Conservation (phyloP, 2,888 invertebrate species). For the Leptopilina drosophilae region DNA sequence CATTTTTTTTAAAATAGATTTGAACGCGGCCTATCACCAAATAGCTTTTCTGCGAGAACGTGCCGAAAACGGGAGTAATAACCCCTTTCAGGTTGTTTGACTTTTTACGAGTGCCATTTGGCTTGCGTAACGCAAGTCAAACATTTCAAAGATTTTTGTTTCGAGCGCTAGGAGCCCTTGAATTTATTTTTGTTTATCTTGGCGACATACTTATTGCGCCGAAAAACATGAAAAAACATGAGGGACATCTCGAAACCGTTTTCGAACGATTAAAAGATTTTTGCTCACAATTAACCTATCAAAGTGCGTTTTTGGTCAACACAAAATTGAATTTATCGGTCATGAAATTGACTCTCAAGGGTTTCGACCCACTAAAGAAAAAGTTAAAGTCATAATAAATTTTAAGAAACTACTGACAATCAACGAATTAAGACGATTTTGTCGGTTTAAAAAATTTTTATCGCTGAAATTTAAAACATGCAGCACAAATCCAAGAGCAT, state of each 20-base stretch:
- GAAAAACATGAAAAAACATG: slow-evolving; percentile 45
- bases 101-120: slow-evolving; percentile 44
- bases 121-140: slow-evolving; percentile 62
- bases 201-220: slow-evolving; percentile 56
- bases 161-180: slow-evolving; percentile 53
- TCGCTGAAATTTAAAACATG: slow-evolving; percentile 67
- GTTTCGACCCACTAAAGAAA: slow-evolving; percentile 65
- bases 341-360: slow-evolving; percentile 61
- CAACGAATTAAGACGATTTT: slow-evolving; percentile 65
- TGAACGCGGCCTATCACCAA: not conserved
- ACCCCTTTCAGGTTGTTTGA: slow-evolving; percentile 59
- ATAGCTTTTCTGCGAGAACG: not conserved
- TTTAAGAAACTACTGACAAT: slow-evolving; percentile 63
- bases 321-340: slow-evolving; percentile 63
- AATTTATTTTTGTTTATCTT: slow-evolving; percentile 52
- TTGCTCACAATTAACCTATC: slow-evolving; percentile 47
- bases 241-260: slow-evolving; percentile 47
- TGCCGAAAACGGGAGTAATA: slow-evolving; percentile 38
- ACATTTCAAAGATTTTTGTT: slow-evolving; percentile 49
- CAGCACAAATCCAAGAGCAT: slow-evolving; percentile 69
- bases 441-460: slow-evolving; percentile 73
- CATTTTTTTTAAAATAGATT: not conserved
- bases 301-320: slow-evolving; percentile 67
- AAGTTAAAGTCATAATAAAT: slow-evolving; percentile 64
- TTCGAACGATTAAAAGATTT: slow-evolving; percentile 50